phyloP scores from a whole-genome alignment of 1,140 invertebrate genomes.

The Eciton burchellii region DNA sequence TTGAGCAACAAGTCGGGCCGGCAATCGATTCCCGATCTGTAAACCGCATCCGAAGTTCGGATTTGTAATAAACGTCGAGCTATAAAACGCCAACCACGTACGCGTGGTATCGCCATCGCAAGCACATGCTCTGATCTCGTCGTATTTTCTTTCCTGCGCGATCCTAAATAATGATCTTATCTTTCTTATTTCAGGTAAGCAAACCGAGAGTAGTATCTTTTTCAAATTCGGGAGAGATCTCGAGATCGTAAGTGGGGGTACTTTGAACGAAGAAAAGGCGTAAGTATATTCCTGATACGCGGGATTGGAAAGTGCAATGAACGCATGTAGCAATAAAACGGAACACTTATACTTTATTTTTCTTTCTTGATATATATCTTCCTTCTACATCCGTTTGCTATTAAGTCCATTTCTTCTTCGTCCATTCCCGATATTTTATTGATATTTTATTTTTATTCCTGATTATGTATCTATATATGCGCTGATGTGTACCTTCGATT shows the following conservation, averaged over 20 bases:
- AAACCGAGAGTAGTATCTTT: not conserved
- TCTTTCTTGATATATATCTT: not conserved
- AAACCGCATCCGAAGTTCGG: not conserved
- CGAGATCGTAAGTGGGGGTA: not conserved
- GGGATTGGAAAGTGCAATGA: not conserved
- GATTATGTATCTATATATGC: not conserved
- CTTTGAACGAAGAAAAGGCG: not conserved
- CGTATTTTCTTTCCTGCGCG: not conserved
- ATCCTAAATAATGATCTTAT: not conserved
- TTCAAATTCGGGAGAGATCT: not conserved
- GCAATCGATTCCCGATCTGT: slow-evolving; percentile 7
- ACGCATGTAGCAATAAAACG: not conserved
- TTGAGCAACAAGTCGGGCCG: not conserved
- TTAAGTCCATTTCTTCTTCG: not conserved
- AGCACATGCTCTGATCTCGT: not conserved
- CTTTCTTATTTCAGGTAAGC: slow-evolving; percentile 43
- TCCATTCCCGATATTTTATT: not conserved
- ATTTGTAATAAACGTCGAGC: not conserved
- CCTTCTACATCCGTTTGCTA: not conserved
- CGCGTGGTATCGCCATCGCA: too few species aligned
- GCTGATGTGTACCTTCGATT: not conserved
- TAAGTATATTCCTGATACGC: not conserved
- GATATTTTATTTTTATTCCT: not conserved
- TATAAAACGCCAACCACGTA: not conserved
- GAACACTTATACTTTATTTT: not conserved